Base-by-base conservation (phyloP, 2,888 invertebrate genomes). In the Ernsta delagoae region DNA sequence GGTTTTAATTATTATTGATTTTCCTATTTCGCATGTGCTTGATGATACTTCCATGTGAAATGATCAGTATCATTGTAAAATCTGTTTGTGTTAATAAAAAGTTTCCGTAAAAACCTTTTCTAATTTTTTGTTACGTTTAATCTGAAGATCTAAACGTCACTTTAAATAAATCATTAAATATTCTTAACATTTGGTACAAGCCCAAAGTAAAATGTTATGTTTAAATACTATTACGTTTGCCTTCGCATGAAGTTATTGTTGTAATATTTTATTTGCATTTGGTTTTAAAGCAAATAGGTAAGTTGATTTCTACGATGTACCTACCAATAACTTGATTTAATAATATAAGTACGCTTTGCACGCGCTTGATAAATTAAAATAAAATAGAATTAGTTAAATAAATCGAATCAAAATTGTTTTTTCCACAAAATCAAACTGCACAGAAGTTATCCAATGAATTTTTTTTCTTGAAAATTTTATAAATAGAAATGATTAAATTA, bases 341-440 rank as follows among this genome's bases (percentile, higher is more conserved):
- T 41, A 34, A 2, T 31, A 31, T 31, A 31, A 31, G 31, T 31
- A 31, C 11, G 69, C 64, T 59, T 70, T 70, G 71, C 71, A 72
- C 71, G 71, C 57, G 71, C 70, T 72, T 72, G 39, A 24, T 65
- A 41, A 57, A 31, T 50, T 62, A 16, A 24, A 4, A 50, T 50
- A 31, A 31, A 31, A 31, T 31, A 3, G 31, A 31, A 31, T 31
- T 31, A 31, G 31, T 1, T 31, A 31, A 31, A 31, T 31, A 31
- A 31, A 31, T 31, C 31, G 31, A 31, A 31, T 2, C 31, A 31
- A 31, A 31, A 31, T 4, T 31, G 31, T 31, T 31, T 31, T 4
- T 31, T 31, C 31, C 31, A 31, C 31, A 61, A 41, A 57, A 31
- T 50, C 39, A 16, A 24, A 4, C 16, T 50, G 68, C 68, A 68